These are phyloP conservation scores for Odontophorus gujanensis DNA, from an alignment of 2,113 vertebrate species.

Conservation along the genomic window DNA sequence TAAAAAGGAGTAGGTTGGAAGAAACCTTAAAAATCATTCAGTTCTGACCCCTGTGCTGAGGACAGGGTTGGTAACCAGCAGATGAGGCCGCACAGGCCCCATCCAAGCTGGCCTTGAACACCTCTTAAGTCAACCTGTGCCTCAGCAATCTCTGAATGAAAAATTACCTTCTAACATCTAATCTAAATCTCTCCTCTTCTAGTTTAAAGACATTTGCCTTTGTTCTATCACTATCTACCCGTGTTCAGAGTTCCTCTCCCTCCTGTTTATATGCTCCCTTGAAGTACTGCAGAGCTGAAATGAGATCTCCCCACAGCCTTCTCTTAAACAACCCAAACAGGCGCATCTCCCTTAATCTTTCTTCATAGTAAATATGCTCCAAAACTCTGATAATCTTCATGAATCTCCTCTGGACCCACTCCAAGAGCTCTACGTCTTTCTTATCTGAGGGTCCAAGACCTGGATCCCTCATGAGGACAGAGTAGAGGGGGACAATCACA, in stretches of 20 bases:
- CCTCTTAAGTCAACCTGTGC: background rate
- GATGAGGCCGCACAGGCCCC: no score
- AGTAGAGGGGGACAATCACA: background rate
- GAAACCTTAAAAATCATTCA: background rate
- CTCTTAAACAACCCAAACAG: background rate
- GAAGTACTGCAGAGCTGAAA: background rate
- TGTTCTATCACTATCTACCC: background rate
- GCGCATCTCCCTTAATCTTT: background rate
- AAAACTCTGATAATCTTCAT: background rate
- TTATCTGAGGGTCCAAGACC: background rate
- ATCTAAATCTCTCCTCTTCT: background rate
- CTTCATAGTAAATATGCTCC: background rate
- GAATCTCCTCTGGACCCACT: background rate
- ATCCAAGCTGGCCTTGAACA: no score
- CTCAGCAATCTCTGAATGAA: background rate
- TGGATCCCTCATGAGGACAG: background rate
- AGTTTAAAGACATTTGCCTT: background rate
- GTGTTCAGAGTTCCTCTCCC: background rate
- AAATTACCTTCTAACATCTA: background rate
- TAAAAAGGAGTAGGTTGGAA: background rate
- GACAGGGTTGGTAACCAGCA: no score
- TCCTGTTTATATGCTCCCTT: background rate
- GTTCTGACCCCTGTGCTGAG: no score
- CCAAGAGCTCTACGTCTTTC: background rate
- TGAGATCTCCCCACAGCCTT: background rate